phyloP scores from a whole-genome alignment of 2,797 vertebrate species.

The Melanotaenia parkinsoni region DNA sequence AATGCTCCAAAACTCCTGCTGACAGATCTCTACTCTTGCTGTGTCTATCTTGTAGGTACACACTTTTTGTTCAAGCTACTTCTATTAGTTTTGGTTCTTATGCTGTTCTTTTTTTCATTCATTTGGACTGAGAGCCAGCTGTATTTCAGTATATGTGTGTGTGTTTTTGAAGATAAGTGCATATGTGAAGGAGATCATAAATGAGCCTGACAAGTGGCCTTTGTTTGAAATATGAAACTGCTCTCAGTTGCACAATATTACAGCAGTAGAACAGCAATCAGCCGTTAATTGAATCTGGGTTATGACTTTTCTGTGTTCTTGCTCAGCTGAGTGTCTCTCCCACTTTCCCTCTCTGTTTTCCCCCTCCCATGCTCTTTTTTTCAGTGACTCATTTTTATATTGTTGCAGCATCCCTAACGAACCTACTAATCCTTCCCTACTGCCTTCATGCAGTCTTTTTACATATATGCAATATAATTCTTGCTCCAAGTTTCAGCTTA shows the following conservation, averaged over 20 bases:
- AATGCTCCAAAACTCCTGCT: conserved; percentile 48
- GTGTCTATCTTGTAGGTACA: background rate
- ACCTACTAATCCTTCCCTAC: conserved; percentile 25
- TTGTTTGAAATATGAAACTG: conserved; percentile 80
- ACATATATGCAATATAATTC: conserved; percentile 12
- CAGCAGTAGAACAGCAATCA: conserved; percentile 79
- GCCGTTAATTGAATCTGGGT: conserved; percentile 78
- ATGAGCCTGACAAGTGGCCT: conserved; percentile 70
- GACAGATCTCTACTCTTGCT: conserved; percentile 39
- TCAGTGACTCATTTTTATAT: conserved; percentile 30
- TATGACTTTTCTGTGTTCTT: conserved; percentile 78
- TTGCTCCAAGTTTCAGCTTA: background rate
- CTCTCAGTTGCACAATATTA: conserved; percentile 79
- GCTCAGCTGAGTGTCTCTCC: conserved; percentile 64
- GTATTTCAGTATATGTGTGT: conserved; percentile 5
- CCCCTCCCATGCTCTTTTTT: conserved; percentile 3
- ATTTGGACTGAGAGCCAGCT: conserved; percentile 19
- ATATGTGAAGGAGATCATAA: conserved; percentile 52
- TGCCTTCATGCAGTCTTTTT: background rate
- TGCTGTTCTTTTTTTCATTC: conserved; percentile 15
- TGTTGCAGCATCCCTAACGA: conserved; percentile 25
- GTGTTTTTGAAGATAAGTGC: conserved; percentile 14
- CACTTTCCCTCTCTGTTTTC: conserved; percentile 31
- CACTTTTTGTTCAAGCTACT: conserved; percentile 31
- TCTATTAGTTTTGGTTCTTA: conserved; percentile 35